Conservation (phyloP, 2,797 vertebrate genomes). For the Eupleurogrammus muticus region DNA sequence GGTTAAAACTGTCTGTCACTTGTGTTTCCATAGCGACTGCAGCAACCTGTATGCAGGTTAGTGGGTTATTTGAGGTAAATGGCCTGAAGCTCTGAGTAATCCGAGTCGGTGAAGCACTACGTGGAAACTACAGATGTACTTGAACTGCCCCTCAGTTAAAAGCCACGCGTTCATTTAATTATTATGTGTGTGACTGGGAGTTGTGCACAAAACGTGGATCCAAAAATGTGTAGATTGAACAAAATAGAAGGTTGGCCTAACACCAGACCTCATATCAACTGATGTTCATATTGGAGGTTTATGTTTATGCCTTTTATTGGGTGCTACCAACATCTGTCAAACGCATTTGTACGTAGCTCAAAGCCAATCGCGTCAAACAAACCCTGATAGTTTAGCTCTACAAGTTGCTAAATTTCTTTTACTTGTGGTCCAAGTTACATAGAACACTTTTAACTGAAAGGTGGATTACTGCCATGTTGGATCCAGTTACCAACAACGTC, state of each 20-base stretch:
- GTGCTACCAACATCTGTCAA: no score
- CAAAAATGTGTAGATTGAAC: neutral
- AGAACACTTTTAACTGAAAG: no score
- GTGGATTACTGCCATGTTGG: no score
- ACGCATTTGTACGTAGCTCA: no score
- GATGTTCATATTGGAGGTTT: no score
- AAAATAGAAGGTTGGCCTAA: neutral
- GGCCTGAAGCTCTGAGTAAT: constrained; percentile 10
- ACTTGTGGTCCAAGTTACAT: no score
- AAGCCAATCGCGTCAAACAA: no score
- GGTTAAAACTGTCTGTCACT: constrained; percentile 4
- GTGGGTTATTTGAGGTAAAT: constrained; percentile 35
- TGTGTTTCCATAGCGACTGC: constrained; percentile 20
- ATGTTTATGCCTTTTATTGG: no score
- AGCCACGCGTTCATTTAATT: neutral
- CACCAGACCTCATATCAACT: no score
- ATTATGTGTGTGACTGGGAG: constrained; percentile 3
- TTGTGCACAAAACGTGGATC: constrained; percentile 8
- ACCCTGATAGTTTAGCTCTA: no score
- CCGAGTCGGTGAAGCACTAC: constrained; percentile 11
- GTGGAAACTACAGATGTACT: constrained; percentile 20
- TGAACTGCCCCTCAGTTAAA: neutral
- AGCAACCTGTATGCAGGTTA: constrained; percentile 23
- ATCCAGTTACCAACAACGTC: no score
- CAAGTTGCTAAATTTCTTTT: no score